A percentile compares a stretch with the other conserved stretches of the same genome.
These are phyloP conservation scores for Spinus olivaceus DNA, from an alignment of 2,797 vertebrate genomes.

Conservation along the genomic window DNA sequence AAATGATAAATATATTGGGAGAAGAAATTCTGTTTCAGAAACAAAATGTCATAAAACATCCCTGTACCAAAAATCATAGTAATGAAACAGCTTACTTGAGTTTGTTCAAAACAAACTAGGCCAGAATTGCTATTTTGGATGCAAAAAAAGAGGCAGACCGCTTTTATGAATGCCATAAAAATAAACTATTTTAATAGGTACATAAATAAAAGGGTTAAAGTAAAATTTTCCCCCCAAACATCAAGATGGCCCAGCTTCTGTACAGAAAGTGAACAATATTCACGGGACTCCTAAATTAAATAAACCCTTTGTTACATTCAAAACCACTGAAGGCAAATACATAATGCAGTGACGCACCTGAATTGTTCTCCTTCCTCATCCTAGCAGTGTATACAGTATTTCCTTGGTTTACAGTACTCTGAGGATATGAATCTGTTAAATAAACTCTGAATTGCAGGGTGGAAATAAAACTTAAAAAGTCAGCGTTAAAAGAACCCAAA, in stretches of 20 bases:
- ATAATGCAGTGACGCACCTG: conserved; percentile 24
- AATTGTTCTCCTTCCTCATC: conserved; percentile 26
- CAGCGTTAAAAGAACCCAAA: background rate
- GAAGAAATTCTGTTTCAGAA: background rate
- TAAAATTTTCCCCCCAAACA: background rate
- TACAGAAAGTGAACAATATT: conserved; percentile 50
- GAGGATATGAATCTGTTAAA: conserved; percentile 51
- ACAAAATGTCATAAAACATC: background rate
- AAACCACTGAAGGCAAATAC: conserved; percentile 47
- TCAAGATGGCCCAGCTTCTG: conserved; percentile 53
- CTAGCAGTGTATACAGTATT: conserved; percentile 58
- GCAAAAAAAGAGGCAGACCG: conserved; percentile 34
- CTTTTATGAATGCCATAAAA: conserved; percentile 70
- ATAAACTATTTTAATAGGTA: conserved; percentile 77
- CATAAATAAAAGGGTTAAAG: conserved; percentile 74
- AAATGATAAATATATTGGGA: background rate
- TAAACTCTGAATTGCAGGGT: conserved; percentile 34
- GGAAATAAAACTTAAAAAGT: conserved; percentile 42
- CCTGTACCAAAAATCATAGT: background rate
- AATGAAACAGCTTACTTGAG: background rate
- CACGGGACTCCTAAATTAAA: conserved; percentile 53
- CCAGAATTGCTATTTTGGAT: background rate
- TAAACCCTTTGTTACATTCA: conserved; percentile 66
- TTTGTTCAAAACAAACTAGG: background rate
- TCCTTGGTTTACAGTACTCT: conserved; percentile 69